A percentile compares a stretch with the other conserved stretches of the same genome.
Conservation (phyloP, 1,140 invertebrate species). For the Melitaea cinxia region DNA sequence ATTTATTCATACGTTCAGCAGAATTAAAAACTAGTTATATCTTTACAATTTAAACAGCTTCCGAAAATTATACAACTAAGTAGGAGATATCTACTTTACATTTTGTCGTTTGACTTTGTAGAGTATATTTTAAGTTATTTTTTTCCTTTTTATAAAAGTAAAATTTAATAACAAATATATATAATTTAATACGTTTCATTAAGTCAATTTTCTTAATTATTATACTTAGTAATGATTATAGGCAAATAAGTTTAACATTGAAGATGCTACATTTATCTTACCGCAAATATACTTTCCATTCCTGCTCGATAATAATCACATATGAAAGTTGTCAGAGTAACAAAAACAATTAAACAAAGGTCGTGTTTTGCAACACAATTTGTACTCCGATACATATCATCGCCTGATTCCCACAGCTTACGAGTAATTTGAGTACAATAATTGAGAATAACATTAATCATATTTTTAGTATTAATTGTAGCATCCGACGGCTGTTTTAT, state of each 20-base stretch:
- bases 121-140: too few species aligned
- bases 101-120: too few species aligned
- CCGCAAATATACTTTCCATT: not conserved
- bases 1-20: too few species aligned
- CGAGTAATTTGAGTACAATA: constrained; percentile 41
- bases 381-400: constrained; percentile 15
- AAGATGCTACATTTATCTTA: not conserved
- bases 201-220: too few species aligned
- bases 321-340: constrained; percentile 13
- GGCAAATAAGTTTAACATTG: not conserved
- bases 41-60: too few species aligned
- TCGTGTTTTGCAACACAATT: constrained; percentile 28
- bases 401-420: constrained; percentile 51
- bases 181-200: too few species aligned
- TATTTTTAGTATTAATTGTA: constrained; percentile 48
- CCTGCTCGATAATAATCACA: not conserved
- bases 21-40: too few species aligned
- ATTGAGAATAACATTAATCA: constrained; percentile 57
- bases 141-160: too few species aligned
- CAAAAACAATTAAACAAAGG: constrained; percentile 18
- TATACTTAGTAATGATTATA: too few species aligned
- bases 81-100: too few species aligned
- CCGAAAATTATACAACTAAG: too few species aligned
- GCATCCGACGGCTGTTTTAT: constrained; percentile 39
- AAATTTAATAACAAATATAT: too few species aligned